These are phyloP conservation scores for Drosophila lacertosa DNA, from an alignment of 1,140 invertebrate genomes.

Conservation along the genomic window DNA sequence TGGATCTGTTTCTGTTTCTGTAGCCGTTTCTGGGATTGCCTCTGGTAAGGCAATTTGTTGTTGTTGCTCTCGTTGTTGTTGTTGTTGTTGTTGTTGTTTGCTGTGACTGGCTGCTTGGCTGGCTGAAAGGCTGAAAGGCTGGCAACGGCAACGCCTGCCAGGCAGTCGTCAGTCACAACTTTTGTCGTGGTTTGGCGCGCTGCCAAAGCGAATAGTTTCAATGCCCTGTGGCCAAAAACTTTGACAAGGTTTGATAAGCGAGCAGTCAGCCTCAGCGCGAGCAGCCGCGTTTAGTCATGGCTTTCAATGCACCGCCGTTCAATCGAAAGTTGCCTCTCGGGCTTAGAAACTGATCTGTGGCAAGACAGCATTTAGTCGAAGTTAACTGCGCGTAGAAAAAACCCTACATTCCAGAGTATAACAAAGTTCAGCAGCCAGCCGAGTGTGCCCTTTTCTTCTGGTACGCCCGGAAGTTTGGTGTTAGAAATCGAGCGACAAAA, in stretches of 20 bases:
- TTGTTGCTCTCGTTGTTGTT: no score
- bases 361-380: no score
- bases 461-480: conserved; percentile 66
- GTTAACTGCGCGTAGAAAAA: background rate
- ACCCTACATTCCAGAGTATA: background rate
- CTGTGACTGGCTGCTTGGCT: conserved; percentile 40
- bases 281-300: background rate
- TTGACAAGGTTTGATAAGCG: conserved; percentile 18
- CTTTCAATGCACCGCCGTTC: background rate
- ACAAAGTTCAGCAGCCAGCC: background rate
- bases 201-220: conserved; percentile 64
- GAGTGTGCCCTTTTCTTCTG: conserved; percentile 7
- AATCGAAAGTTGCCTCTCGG: background rate
- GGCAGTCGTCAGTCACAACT: conserved; percentile 73
- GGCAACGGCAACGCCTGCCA: conserved; percentile 45
- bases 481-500: conserved; percentile 70
- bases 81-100: no score
- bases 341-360: background rate
- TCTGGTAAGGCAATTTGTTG: conserved; percentile 23
- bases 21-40: conserved; percentile 23
- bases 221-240: conserved; percentile 13
- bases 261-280: background rate
- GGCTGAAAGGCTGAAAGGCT: conserved; percentile 11
- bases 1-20: conserved; percentile 12
- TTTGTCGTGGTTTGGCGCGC: conserved; percentile 74